phyloP scores from a whole-genome alignment of 2,797 vertebrate genomes.

The Lacerta bilineata region DNA sequence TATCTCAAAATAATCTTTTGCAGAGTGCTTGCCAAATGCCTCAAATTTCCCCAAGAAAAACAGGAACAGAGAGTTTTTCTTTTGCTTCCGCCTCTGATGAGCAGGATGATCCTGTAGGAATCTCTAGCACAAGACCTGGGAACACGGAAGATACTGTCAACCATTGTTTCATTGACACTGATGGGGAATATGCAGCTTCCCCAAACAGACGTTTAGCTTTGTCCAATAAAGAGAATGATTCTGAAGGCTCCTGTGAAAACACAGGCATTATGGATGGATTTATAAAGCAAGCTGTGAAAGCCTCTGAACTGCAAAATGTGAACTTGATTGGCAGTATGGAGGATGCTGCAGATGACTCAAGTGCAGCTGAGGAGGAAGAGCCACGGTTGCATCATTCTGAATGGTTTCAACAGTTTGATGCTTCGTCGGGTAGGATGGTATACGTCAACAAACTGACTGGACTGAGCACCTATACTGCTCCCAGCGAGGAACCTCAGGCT shows the following conservation, averaged over 20 bases:
- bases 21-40: conserved; percentile 44
- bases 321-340: conserved; percentile 37
- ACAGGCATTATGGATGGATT: conserved; percentile 16
- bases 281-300: conserved; percentile 58
- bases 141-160: neutral
- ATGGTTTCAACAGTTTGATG: conserved; percentile 91
- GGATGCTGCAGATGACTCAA: conserved; percentile 25
- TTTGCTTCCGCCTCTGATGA: conserved; percentile 36
- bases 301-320: conserved; percentile 14
- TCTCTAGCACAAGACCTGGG: neutral
- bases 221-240: conserved; percentile 26
- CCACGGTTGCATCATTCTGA: conserved; percentile 61
- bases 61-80: neutral
- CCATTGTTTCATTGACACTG: conserved; percentile 32
- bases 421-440: conserved; percentile 83
- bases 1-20: conserved; percentile 49
- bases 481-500: conserved; percentile 76
- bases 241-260: conserved; percentile 17
- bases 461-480: conserved; percentile 88
- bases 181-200: conserved; percentile 43
- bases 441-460: conserved; percentile 93
- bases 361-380: conserved; percentile 45
- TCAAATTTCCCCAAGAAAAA: conserved; percentile 51
- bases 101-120: neutral
- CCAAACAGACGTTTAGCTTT: conserved; percentile 48